Percentiles rank a stretch among this genome's conserved stretches.
Evolutionary conservation across 2,797 vertebrate species (phyloP).

Genomic region (Mus caroli): DNA sequence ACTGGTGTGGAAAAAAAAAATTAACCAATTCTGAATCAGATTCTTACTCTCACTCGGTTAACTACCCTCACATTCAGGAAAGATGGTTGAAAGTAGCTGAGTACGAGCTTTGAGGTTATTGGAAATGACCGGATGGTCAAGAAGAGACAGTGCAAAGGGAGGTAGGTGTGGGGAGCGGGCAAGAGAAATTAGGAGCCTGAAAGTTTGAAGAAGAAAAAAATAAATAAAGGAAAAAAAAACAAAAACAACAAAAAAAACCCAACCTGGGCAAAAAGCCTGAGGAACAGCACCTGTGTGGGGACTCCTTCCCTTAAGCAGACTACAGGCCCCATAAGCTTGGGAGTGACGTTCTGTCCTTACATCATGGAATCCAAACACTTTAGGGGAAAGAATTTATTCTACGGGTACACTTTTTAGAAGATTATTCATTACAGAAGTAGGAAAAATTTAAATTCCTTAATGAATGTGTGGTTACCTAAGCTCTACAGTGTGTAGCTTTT

Average conservation of each 20-base stretch:
- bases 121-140: slow-evolving; percentile 42
- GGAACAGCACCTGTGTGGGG: neutral
- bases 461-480: neutral
- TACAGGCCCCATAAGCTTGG: neutral
- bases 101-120: slow-evolving; percentile 53
- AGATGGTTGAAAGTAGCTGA: slow-evolving; percentile 61
- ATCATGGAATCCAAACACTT: slow-evolving; percentile 5
- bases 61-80: neutral
- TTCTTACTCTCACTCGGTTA: slow-evolving; percentile 39
- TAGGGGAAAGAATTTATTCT: neutral
- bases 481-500: slow-evolving; percentile 43
- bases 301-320: neutral
- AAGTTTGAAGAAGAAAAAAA: neutral
- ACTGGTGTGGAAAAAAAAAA: slow-evolving; percentile 41
- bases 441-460: neutral
- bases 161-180: neutral
- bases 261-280: slow-evolving; percentile 26
- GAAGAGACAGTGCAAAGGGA: slow-evolving; percentile 66
- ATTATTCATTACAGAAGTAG: slow-evolving; percentile 1
- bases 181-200: slow-evolving; percentile 49
- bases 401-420: neutral
- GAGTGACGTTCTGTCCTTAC: slow-evolving; percentile 22
- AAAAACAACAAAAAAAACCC: too few species aligned
- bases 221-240: neutral
- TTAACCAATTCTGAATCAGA: neutral